Percentiles rank a stretch among this genome's conserved stretches.
phyloP scores from a whole-genome alignment of 2,113 vertebrate species.

The Hydropotes inermis region DNA sequence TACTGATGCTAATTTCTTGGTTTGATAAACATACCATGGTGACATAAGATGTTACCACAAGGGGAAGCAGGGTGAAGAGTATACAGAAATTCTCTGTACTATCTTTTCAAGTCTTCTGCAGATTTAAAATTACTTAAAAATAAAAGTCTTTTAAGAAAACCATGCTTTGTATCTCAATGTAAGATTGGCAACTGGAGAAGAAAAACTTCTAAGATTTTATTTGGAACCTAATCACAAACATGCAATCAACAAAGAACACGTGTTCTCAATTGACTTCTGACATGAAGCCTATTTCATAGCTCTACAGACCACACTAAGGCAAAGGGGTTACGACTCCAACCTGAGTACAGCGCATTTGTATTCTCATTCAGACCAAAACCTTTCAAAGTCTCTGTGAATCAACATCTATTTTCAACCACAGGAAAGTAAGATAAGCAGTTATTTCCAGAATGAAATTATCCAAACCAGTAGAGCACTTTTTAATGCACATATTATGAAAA shows the following conservation, averaged over 20 bases:
- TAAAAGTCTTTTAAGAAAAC: not conserved
- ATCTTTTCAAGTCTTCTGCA: not conserved
- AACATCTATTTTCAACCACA: constrained; percentile 22
- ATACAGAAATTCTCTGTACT: not conserved
- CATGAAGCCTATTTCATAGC: constrained; percentile 17
- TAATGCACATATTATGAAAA: constrained; percentile 17
- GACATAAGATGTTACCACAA: not conserved
- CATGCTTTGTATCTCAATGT: constrained; percentile 39
- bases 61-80: not conserved
- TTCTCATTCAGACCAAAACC: not conserved
- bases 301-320: constrained; percentile 38
- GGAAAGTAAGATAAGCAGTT: constrained; percentile 30
- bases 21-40: not conserved
- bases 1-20: not conserved
- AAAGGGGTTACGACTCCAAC: not conserved
- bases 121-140: constrained; percentile 37
- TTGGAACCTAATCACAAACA: constrained; percentile 17
- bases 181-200: not conserved
- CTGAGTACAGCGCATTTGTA: not conserved
- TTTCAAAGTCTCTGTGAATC: constrained; percentile 36
- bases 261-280: constrained; percentile 52
- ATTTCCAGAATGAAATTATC: constrained; percentile 42
- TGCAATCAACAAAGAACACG: constrained; percentile 35
- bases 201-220: constrained; percentile 46
- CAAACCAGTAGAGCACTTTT: constrained; percentile 19